These are phyloP conservation scores for Drusus annulatus DNA, from an alignment of 1,140 invertebrate genomes.

Conservation along the genomic window DNA sequence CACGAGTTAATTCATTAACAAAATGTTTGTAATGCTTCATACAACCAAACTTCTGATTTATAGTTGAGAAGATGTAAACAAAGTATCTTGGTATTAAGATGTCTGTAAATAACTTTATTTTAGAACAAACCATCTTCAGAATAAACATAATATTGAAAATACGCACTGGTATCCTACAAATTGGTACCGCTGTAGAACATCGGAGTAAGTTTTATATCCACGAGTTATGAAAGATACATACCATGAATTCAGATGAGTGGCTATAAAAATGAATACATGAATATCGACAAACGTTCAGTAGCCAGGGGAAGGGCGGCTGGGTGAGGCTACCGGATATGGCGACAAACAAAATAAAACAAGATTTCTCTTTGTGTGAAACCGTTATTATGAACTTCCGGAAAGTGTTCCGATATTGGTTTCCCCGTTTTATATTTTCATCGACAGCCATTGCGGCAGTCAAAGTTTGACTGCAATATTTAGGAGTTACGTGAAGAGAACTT, in stretches of 20 bases:
- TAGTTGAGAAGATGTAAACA: too few species aligned
- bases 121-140: too few species aligned
- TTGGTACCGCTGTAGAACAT: too few species aligned
- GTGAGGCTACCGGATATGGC: background rate
- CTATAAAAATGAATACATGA: conserved; percentile 44
- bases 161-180: background rate
- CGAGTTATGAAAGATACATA: background rate
- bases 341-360: conserved; percentile 29
- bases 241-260: conserved; percentile 38
- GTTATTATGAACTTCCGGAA: conserved; percentile 32
- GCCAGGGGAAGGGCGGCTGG: background rate
- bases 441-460: background rate
- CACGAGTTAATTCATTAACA: too few species aligned
- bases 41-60: too few species aligned
- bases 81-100: too few species aligned
- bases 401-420: conserved; percentile 13
- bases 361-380: conserved; percentile 10
- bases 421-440: conserved; percentile 15
- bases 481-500: background rate
- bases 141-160: too few species aligned
- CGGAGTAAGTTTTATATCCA: background rate
- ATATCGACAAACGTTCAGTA: conserved; percentile 28
- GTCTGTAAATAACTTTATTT: too few species aligned
- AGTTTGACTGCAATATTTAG: background rate
- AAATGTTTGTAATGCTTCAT: too few species aligned